Evolutionary conservation across 2,797 vertebrate genomes (phyloP).

Genomic region (Crocidura indochinensis): DNA sequence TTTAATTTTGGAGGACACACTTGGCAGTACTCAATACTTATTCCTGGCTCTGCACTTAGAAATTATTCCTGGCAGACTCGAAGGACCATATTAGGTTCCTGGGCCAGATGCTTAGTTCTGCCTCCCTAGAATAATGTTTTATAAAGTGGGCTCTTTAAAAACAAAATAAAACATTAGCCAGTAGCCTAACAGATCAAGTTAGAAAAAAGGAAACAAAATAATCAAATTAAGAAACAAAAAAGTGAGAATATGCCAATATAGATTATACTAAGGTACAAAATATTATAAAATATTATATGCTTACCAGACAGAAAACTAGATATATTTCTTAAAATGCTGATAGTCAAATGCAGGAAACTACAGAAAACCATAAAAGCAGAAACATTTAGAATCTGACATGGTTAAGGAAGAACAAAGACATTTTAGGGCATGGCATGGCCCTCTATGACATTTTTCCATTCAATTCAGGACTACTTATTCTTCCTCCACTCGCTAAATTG

Average conservation of each 20-base stretch:
- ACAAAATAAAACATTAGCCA: background rate
- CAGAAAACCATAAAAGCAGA: background rate
- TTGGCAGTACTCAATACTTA: too few relatives aligned
- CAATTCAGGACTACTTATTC: background rate
- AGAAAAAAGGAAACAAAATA: slow-evolving; percentile 27
- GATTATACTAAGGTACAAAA: slow-evolving; percentile 16
- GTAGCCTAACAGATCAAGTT: slow-evolving; percentile 9
- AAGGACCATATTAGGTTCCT: too few relatives aligned
- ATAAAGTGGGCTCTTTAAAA: slow-evolving; percentile 28
- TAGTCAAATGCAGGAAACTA: slow-evolving; percentile 27
- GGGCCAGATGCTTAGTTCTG: too few relatives aligned
- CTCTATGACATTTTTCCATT: background rate
- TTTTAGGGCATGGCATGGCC: accelerated
- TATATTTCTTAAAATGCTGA: background rate
- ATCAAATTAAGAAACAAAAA: background rate
- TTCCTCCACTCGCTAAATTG: background rate
- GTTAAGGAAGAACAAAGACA: background rate
- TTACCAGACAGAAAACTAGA: background rate
- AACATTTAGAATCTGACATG: background rate
- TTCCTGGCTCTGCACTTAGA: too few relatives aligned
- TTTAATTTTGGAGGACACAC: too few relatives aligned
- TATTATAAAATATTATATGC: background rate
- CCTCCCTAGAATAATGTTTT: slow-evolving; percentile 6
- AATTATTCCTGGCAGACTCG: too few relatives aligned
- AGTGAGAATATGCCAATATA: slow-evolving; percentile 35